These are phyloP conservation scores for Maccullochella peelii DNA, from an alignment of 2,113 vertebrate species.

Conservation along the genomic window DNA sequence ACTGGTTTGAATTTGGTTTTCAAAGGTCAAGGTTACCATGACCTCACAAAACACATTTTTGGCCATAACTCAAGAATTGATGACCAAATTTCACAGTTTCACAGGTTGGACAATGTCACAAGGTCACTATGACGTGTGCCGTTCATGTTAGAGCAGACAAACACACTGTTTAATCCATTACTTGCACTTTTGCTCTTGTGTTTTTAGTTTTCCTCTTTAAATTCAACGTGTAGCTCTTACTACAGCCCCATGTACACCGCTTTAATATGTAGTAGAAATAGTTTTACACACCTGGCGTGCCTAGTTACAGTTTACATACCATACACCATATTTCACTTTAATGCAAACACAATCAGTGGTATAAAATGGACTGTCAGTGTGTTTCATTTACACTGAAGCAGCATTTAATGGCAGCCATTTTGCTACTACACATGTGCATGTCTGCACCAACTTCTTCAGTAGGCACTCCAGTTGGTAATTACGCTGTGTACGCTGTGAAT, in stretches of 20 bases:
- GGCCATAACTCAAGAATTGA: no score
- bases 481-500: background rate
- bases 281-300: background rate
- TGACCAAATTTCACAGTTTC: no score
- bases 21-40: no score
- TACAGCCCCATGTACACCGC: background rate
- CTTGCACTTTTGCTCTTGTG: no score
- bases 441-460: slow-evolving; percentile 13
- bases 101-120: no score
- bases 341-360: background rate
- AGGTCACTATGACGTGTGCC: no score
- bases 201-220: background rate
- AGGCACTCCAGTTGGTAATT: slow-evolving; percentile 19
- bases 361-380: background rate
- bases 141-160: no score
- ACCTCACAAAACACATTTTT: no score
- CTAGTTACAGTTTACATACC: background rate
- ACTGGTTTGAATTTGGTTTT: no score
- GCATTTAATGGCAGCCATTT: slow-evolving; percentile 11
- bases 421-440: slow-evolving; percentile 1
- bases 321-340: background rate
- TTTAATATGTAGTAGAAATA: background rate
- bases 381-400: background rate
- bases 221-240: background rate
- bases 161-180: no score